Evolutionary conservation across 2,888 invertebrate genomes (phyloP), one percentile per base, ranked within the genome.

Genomic region (Balanococcus diminutus): DNA sequence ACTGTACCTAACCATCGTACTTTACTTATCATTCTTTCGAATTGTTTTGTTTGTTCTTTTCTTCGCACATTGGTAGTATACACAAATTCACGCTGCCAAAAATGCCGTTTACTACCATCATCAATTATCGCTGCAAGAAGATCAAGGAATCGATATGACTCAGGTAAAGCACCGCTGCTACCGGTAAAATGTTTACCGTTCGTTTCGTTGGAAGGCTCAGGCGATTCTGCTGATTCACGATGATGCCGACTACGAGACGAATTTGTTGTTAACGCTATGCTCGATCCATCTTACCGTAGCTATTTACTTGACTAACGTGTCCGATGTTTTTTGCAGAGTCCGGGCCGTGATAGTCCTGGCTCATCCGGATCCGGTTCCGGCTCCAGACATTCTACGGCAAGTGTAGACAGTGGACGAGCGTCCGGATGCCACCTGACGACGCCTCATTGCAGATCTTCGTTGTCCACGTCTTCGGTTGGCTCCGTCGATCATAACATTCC

Each of bases 271-370:
- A n/a, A n/a, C n/a, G n/a, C n/a, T n/a, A n/a, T n/a, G n/a, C n/a
- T n/a, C n/a, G n/a, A n/a, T n/a, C n/a, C n/a, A n/a, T n/a, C n/a
- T n/a, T n/a, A n/a, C n/a, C 42, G 42, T 42, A 42, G 42, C 42
- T 42, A 42, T 11, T 11, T 42, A 42, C 42, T 9, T n/a, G n/a
- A n/a, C n/a, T n/a, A n/a, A n/a, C n/a, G n/a, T n/a, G n/a, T n/a
- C n/a, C n/a, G n/a, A n/a, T n/a, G n/a, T n/a, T n/a, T n/a, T n/a
- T 56, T 90, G n/a, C 91, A 94, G 93, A 96, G 96, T 89, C 96
- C 97, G 72, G 97, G 97, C n/a, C 93, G 97, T 87, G 96, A 97
- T 91, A 96, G 96, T 89, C 96, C 97, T 16, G 96, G 96, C 16
- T 95, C 95, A 0, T 96, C 96, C 19, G 95, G 96, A 86, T 96